Percentiles rank a stretch among this genome's conserved stretches.
phyloP scores from a whole-genome alignment of 2,113 vertebrate species.

The Clarias magur region DNA sequence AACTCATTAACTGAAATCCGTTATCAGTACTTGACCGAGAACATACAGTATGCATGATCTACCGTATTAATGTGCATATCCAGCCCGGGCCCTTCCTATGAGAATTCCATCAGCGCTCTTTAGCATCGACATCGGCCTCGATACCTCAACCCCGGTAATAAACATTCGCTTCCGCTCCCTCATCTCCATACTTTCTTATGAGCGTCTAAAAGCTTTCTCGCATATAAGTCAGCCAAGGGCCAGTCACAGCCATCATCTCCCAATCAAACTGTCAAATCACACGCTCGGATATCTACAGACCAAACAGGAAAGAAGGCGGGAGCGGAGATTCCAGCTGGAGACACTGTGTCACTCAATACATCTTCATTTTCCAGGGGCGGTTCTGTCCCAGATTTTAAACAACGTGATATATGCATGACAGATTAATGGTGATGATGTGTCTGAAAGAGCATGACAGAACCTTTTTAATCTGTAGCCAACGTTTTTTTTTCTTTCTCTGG shows the following conservation, averaged over 20 bases:
- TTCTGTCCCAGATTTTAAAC: neutral
- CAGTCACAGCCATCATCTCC: neutral
- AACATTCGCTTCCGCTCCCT: neutral
- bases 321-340: neutral
- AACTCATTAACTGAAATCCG: neutral
- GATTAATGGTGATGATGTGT: neutral
- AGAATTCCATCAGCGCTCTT: neutral
- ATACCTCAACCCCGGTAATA: conserved; percentile 14
- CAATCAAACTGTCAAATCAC: conserved; percentile 14
- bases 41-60: neutral
- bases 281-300: conserved; percentile 10
- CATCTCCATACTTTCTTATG: conserved; percentile 40
- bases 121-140: neutral
- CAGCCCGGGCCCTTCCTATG: neutral
- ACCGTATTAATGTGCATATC: neutral
- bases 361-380: conserved; percentile 8
- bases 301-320: neutral
- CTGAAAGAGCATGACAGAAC: neutral
- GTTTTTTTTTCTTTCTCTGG: neutral
- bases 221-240: conserved; percentile 36
- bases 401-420: neutral
- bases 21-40: neutral
- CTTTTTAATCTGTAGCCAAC: conserved; percentile 14
- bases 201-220: conserved; percentile 22
- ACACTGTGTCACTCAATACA: neutral